Conservation (phyloP, 2,888 invertebrate species). For the Hirtodrosophila alboralis region DNA sequence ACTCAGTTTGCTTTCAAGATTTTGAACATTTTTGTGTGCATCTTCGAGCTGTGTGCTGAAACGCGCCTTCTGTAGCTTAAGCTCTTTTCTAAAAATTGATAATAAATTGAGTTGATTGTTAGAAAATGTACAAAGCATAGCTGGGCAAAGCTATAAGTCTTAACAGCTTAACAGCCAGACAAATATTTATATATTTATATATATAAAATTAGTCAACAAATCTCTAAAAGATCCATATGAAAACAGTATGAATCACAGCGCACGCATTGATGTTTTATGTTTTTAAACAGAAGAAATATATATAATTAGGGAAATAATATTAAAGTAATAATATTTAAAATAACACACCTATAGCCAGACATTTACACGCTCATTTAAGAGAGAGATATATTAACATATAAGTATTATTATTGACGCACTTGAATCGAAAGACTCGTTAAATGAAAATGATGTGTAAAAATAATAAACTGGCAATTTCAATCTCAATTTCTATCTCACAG, state of each 20-base stretch:
- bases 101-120: not conserved
- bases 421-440: slow-evolving; percentile 51
- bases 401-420: slow-evolving; percentile 65
- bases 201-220: slow-evolving; percentile 46
- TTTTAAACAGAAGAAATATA: slow-evolving; percentile 15
- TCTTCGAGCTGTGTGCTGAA: slow-evolving; percentile 83
- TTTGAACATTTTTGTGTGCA: slow-evolving; percentile 81
- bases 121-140: not conserved
- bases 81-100: slow-evolving; percentile 81
- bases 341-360: slow-evolving; percentile 20
- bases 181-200: slow-evolving; percentile 30
- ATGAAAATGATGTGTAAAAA: slow-evolving; percentile 63
- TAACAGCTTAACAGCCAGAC: slow-evolving; percentile 40
- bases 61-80: slow-evolving; percentile 78
- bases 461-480: slow-evolving; percentile 42
- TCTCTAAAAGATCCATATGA: slow-evolving; percentile 40
- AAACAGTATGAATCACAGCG: slow-evolving; percentile 58
- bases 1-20: slow-evolving; percentile 79
- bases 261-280: slow-evolving; percentile 51
- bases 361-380: slow-evolving; percentile 23
- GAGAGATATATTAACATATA: no score
- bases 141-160: slow-evolving; percentile 9
- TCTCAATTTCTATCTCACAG: slow-evolving; percentile 50
- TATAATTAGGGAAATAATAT: slow-evolving; percentile 29
- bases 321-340: slow-evolving; percentile 18